phyloP scores from a whole-genome alignment of 1,140 invertebrate genomes.

The Eumaeus atala region DNA sequence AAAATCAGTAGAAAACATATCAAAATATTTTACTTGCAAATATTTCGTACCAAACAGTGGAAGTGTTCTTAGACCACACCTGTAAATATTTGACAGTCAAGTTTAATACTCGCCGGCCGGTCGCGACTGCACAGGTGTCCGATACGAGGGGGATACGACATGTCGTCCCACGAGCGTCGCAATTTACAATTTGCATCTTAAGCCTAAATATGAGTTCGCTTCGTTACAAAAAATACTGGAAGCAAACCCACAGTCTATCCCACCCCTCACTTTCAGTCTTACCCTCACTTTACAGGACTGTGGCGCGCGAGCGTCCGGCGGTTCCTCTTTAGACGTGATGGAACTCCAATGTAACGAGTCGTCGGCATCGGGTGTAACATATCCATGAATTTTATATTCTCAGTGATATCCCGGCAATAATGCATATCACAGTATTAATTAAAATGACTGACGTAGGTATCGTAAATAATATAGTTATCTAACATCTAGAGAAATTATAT shows the following conservation, averaged over 20 bases:
- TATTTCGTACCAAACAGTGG: constrained; percentile 26
- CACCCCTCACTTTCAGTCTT: not conserved
- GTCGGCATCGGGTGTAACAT: constrained; percentile 29
- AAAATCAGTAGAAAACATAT: constrained; percentile 32
- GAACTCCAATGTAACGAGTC: constrained; percentile 23
- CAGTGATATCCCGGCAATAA: constrained; percentile 69
- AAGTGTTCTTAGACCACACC: constrained; percentile 21
- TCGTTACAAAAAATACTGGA: constrained; percentile 8
- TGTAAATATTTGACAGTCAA: constrained; percentile 24
- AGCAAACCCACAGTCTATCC: not conserved
- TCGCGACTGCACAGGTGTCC: not conserved
- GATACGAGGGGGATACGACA: not conserved
- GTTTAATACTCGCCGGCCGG: constrained; percentile 6
- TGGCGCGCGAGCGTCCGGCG: constrained; percentile 4
- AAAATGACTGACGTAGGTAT: constrained; percentile 52
- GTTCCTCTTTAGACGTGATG: constrained; percentile 14
- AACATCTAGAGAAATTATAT: constrained; percentile 19
- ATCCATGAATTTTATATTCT: constrained; percentile 47
- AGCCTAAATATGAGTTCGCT: constrained; percentile 2
- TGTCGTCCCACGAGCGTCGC: constrained; percentile 1
- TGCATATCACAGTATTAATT: constrained; percentile 60
- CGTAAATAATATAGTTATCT: constrained; percentile 36
- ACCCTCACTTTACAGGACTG: too few species aligned
- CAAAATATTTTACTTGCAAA: constrained; percentile 30
- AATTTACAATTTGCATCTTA: not conserved